Evolutionary conservation across 2,113 vertebrate genomes (phyloP), one percentile per base, ranked within the genome.

Genomic region (Lichenostomus cassidix): DNA sequence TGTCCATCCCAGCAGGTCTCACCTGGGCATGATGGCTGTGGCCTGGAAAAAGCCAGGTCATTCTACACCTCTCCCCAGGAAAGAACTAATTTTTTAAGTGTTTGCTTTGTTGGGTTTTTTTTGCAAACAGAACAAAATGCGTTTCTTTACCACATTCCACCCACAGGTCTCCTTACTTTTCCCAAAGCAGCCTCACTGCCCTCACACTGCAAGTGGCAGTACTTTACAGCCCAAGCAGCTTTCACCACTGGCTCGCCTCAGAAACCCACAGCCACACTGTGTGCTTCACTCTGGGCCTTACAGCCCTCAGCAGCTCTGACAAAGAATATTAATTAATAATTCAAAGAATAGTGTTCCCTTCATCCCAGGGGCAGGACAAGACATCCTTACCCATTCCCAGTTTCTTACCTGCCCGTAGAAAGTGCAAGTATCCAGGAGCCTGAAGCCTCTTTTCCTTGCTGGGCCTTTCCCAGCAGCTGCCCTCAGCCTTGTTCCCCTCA

Each of bases 281-380:
- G 15, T 4, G 2, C 22, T 25, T 44, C 9, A 7, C 44, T 47
- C 53, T 2, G 28, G 64, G 18, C 19, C 80, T 35, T 25, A 2
- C 15, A 15, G 28, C 4, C 22, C 64, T 37, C 64, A 37, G 78
- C 31, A 82, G 20, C 60, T 25, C 35, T 17, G 33, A 35, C 9
- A 63, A 39, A 39, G 39, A 39, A 39, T 39, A 39, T 9, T 39
- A 39, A 39, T 39, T 39, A 39, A 2, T 3, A 67, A 37, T 3
- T 41, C 11, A 2, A 41, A 47, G 23, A 35, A 20, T 0, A 0
- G 6, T 0, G 4, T 1, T 21, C 49, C 44, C 29, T 31, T 47
- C 31, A 8, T 3, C 23, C 21, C 6, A 1, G 60, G 13, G 27
- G 5, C 24, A 62, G 47, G 29, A 71, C 13, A 22, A 42, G 47